Base-by-base conservation (phyloP, 2,797 vertebrate species). In the Pangasius macronema region DNA sequence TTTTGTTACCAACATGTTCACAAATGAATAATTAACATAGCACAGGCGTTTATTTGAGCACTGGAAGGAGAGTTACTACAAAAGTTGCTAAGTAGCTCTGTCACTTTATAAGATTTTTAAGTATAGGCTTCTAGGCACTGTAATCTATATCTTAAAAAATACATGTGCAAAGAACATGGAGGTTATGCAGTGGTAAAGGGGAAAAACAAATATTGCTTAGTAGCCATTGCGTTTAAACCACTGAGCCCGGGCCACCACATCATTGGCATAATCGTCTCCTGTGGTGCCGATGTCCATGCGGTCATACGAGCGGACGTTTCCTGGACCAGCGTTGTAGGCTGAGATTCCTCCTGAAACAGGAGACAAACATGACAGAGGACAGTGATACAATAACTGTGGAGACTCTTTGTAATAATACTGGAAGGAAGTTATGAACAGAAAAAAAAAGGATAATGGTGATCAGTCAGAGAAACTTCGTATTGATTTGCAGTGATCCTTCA, bases 271-370 rank as follows among this genome's bases (percentile, higher is more conserved):
- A 46, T 93, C 93, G 9, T 67, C 24, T 1, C 91, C 90, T 7
- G 90, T 77, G 33, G 92, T 93, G 11, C 90, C 87, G 5, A 87
- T 39, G 24, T 61, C 59, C 59, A 61, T 61, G 24, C 10, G 8
- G 2, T 61, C 59, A 36, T 36, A 33, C 2, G 89, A 88, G 3
- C 11, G 77, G 36, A 93, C 90, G n/a, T 92, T 93, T 5, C 20
- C 65, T 24, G 30, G 49, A 0, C 91, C 91, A 18, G 70, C 83
- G 6, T 93, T 93, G 81, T 93, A 93, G 59, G 92, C 92, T 49
- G 92, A 63, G 82, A 93, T 92, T 83, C 92, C 93, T 13, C 92
- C 93, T 93, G 67, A 82, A 77, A 51, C 39, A 77, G n/a, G 42
- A 51, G 6, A 72, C 9, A 81, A 87, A 63, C 22, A 83, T 55